These are phyloP conservation scores for Sarcophilus harrisii DNA, from an alignment of 2,797 vertebrate species.

Conservation along the genomic window DNA sequence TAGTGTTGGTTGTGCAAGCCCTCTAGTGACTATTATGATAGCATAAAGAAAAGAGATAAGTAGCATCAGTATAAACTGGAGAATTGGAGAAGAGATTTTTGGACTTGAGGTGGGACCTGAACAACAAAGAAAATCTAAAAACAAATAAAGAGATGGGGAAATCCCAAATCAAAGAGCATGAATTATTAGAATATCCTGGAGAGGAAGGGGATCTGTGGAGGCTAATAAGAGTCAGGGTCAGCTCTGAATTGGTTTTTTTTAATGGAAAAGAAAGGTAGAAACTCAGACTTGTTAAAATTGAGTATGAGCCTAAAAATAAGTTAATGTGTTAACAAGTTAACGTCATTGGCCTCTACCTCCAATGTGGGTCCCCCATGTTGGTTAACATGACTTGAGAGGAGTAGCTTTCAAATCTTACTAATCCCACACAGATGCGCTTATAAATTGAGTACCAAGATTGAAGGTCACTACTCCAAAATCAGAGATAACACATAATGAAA, in stretches of 20 bases:
- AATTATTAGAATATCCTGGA: neutral
- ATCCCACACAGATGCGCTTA: too few species aligned
- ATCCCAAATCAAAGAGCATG: neutral
- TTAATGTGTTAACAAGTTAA: neutral
- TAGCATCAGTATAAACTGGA: neutral
- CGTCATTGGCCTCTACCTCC: neutral
- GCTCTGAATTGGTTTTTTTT: neutral
- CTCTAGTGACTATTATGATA: neutral
- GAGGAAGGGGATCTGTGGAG: neutral
- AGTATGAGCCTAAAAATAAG: neutral
- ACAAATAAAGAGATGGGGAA: neutral
- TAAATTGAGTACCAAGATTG: neutral
- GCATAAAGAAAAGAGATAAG: neutral
- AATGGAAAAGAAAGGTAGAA: too few species aligned
- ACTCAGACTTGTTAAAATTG: neutral
- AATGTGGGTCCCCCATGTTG: neutral
- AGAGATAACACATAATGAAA: neutral
- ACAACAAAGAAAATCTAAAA: too few species aligned
- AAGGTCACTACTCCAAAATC: neutral
- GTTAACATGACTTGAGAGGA: neutral
- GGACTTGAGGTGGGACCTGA: neutral
- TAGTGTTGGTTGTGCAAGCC: neutral
- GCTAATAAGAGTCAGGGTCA: neutral
- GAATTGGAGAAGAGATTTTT: neutral
- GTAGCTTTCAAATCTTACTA: neutral